phyloP scores from a whole-genome alignment of 1,140 invertebrate genomes.

The Melitaea cinxia region DNA sequence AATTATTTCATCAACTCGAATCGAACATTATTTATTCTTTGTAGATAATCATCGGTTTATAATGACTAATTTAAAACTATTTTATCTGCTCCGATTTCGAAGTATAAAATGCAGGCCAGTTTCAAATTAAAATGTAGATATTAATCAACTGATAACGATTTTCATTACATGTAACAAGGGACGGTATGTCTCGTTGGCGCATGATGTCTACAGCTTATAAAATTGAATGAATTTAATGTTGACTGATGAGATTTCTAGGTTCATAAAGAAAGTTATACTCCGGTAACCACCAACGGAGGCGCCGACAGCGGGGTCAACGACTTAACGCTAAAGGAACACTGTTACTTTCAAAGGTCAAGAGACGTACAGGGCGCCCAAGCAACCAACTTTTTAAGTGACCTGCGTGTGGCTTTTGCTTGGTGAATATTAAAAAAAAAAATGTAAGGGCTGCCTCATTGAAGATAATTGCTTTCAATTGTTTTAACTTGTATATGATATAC shows the following conservation, averaged over 20 bases:
- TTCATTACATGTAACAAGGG: slow-evolving; percentile 27
- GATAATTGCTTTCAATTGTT: neutral
- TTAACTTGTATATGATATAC: too few species aligned
- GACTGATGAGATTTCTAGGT: slow-evolving; percentile 41
- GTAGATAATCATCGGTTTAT: neutral
- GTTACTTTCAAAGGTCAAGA: slow-evolving; percentile 77
- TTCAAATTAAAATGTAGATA: slow-evolving; percentile 21
- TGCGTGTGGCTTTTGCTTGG: slow-evolving; percentile 3
- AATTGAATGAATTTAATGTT: neutral
- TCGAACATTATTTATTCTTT: neutral
- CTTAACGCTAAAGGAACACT: slow-evolving; percentile 62
- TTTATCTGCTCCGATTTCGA: too few species aligned
- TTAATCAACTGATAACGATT: slow-evolving; percentile 35
- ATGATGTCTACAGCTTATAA: slow-evolving; percentile 6
- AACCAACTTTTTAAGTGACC: slow-evolving; percentile 21
- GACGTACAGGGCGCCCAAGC: slow-evolving; percentile 45
- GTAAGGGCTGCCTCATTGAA: neutral
- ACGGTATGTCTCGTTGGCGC: slow-evolving; percentile 17
- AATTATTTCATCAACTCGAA: neutral
- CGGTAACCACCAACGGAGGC: slow-evolving; percentile 42
- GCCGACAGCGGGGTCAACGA: slow-evolving; percentile 62
- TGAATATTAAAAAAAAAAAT: slow-evolving; percentile 5
- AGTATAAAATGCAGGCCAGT: neutral
- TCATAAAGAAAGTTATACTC: slow-evolving; percentile 59
- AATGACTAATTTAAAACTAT: too few species aligned